Conservation (phyloP, 2,797 vertebrate species). For the Eidolon dupreanum region DNA sequence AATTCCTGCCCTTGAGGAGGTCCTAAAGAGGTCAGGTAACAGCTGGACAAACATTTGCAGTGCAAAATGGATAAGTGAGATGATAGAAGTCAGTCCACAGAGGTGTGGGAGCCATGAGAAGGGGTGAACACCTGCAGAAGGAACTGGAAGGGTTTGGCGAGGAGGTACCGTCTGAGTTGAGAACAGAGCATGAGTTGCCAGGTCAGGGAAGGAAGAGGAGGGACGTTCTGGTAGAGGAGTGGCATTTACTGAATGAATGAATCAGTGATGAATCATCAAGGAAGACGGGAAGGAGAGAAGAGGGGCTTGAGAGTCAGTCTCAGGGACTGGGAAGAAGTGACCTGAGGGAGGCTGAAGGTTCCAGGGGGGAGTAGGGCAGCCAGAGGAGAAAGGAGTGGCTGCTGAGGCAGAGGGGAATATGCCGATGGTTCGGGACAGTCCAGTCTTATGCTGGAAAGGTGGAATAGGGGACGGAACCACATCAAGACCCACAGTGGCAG, state of each 20-base stretch:
- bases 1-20: background rate
- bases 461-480: background rate
- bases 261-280: background rate
- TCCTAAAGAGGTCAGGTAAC: background rate
- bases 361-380: background rate
- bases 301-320: background rate
- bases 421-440: background rate
- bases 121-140: background rate
- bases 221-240: rapidly evolving
- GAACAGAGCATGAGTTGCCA: background rate
- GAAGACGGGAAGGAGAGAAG: background rate
- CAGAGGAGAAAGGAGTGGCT: background rate
- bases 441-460: background rate
- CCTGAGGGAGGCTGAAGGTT: background rate
- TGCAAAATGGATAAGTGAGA: background rate
- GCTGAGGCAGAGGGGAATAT: background rate
- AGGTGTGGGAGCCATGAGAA: background rate
- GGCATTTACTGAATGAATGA: background rate
- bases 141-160: background rate
- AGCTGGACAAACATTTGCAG: background rate
- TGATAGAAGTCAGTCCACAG: background rate
- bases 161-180: background rate
- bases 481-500: background rate
- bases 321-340: background rate
- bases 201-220: background rate